Percentiles rank a stretch among this genome's conserved stretches.
These are phyloP conservation scores for Arremon aurantiirostris DNA, from an alignment of 2,797 vertebrate species.

Conservation along the genomic window DNA sequence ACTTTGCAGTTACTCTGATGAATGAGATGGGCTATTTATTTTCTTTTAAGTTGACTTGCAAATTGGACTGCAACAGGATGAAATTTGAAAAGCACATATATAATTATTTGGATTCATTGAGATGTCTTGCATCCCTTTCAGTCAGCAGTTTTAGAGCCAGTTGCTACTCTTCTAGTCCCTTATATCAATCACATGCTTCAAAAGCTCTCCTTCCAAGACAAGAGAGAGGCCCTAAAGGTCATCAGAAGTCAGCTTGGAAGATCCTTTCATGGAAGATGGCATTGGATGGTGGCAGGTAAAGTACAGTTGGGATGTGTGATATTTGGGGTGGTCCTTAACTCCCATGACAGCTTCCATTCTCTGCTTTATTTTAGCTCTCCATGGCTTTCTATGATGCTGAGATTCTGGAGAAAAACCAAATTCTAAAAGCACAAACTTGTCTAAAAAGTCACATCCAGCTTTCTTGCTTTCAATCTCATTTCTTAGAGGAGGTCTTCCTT, in stretches of 20 bases:
- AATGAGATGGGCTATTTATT: neutral
- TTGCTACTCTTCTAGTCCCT: neutral
- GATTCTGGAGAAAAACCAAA: neutral
- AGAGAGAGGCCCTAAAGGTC: neutral
- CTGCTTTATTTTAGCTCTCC: neutral
- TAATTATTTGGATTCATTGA: neutral
- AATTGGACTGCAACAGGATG: neutral
- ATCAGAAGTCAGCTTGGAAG: neutral
- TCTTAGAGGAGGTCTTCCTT: neutral
- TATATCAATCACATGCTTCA: neutral
- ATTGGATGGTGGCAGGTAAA: neutral
- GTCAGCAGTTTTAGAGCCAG: neutral
- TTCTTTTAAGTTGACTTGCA: neutral
- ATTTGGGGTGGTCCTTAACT: neutral
- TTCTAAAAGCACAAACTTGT: neutral
- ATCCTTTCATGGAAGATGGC: neutral
- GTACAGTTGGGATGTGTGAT: neutral
- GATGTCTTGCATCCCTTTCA: neutral
- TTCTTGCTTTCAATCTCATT: neutral
- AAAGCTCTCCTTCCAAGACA: neutral
- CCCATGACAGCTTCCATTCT: neutral
- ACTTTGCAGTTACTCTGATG: neutral
- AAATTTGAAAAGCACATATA: neutral
- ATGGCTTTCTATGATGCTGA: neutral
- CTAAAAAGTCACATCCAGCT: neutral